Percentiles rank a stretch among this genome's conserved stretches.
Conservation (phyloP, 2,888 invertebrate genomes). For the Hyles lineata region DNA sequence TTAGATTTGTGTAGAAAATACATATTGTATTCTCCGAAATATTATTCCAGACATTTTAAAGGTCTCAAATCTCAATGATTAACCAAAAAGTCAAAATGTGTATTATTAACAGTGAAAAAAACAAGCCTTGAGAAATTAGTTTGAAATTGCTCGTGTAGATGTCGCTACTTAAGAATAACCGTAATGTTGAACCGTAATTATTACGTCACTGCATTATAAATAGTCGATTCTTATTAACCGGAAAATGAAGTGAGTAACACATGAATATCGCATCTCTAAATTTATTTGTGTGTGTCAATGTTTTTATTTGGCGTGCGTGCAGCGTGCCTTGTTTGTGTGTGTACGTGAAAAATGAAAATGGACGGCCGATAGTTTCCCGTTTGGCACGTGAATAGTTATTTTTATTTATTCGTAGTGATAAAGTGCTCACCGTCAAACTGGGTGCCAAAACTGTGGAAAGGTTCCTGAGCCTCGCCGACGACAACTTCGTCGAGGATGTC, state of each 20-base stretch:
- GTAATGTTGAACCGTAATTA: slow-evolving; percentile 12
- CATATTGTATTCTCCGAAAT: too few species aligned
- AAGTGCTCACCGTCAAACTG: slow-evolving; percentile 75
- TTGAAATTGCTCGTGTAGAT: slow-evolving; percentile 1
- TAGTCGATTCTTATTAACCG: slow-evolving; percentile 26
- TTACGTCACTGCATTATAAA: slow-evolving; percentile 4
- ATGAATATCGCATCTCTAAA: slow-evolving; percentile 24
- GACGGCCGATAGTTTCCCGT: slow-evolving; percentile 68
- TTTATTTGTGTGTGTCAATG: slow-evolving; percentile 28
- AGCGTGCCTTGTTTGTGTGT: slow-evolving; percentile 33
- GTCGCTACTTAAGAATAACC: slow-evolving; percentile 20
- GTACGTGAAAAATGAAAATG: slow-evolving; percentile 64
- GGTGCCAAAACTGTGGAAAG: slow-evolving; percentile 83
- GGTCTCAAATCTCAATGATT: too few species aligned
- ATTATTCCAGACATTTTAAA: too few species aligned
- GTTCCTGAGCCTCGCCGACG: slow-evolving; percentile 79
- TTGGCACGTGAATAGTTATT: slow-evolving; percentile 72
- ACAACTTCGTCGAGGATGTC: slow-evolving; percentile 80
- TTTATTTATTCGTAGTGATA: slow-evolving; percentile 59
- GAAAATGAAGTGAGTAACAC: slow-evolving; percentile 24
- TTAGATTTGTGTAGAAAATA: too few species aligned
- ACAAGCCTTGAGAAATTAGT: background rate
- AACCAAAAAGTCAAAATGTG: too few species aligned
- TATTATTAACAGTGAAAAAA: too few species aligned
- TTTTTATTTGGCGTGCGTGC: slow-evolving; percentile 31